Conservation (phyloP, 2,888 invertebrate species). For the Dryococelus australis region DNA sequence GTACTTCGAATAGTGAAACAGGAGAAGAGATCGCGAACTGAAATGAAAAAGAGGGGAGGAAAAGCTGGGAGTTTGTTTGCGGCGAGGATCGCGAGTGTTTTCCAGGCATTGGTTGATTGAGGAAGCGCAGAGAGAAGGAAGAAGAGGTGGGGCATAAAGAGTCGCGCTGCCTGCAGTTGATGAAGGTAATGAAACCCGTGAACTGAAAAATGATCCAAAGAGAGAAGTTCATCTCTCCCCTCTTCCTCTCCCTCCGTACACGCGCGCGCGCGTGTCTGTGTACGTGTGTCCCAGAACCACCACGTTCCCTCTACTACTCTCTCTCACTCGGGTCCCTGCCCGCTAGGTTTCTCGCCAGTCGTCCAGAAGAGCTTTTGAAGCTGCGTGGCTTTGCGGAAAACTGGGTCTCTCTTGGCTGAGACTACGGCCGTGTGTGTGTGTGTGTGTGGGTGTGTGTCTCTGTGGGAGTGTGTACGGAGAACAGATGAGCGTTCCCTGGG, state of each 20-base stretch:
- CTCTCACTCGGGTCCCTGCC: background rate
- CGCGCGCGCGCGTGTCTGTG: background rate
- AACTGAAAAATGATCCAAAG: conserved; percentile 10
- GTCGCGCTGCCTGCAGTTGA: conserved; percentile 3
- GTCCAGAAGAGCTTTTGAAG: conserved; percentile 16
- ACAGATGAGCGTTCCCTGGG: background rate
- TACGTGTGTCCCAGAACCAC: background rate
- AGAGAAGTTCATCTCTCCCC: background rate
- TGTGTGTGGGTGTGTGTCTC: too few relatives aligned
- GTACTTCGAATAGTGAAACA: background rate
- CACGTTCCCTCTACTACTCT: background rate
- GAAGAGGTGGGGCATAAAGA: background rate
- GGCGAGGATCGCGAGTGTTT: background rate
- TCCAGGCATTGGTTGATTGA: background rate
- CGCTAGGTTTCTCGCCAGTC: background rate
- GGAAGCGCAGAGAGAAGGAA: background rate
- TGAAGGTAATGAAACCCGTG: conserved; percentile 6
- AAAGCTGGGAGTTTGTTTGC: background rate
- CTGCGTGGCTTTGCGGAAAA: background rate
- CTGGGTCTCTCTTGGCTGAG: background rate
- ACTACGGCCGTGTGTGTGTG: background rate
- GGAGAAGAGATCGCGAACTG: background rate
- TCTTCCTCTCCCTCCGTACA: background rate
- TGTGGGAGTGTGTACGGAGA: background rate
- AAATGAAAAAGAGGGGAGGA: background rate